These are phyloP conservation scores for Acleris laterana DNA, from an alignment of 2,888 invertebrate genomes.

Conservation along the genomic window DNA sequence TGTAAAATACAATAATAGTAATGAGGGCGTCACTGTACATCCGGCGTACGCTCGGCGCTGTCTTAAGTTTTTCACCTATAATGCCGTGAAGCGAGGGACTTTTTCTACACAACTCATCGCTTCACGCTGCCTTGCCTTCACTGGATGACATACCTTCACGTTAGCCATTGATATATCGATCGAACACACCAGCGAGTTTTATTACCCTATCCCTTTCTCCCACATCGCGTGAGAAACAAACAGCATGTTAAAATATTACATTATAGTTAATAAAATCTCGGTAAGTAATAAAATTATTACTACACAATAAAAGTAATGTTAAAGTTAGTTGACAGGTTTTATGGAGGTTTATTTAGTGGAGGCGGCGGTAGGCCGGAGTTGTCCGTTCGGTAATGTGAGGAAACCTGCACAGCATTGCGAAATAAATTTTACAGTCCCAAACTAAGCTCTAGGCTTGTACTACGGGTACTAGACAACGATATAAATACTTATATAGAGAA, in stretches of 20 bases:
- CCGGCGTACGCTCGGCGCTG: too few relatives aligned
- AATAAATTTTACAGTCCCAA: too few relatives aligned
- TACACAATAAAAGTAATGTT: conserved; percentile 3
- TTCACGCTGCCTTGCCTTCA: not conserved
- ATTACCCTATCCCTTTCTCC: not conserved
- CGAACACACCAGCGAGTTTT: not conserved
- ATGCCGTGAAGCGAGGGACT: not conserved
- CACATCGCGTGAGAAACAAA: not conserved
- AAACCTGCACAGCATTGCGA: too few relatives aligned
- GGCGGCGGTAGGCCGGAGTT: conserved; percentile 3
- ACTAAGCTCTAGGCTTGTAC: too few relatives aligned
- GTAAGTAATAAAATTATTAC: conserved; percentile 3
- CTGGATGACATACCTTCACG: not conserved
- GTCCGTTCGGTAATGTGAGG: too few relatives aligned
- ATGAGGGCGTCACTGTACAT: too few relatives aligned
- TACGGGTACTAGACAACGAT: too few relatives aligned
- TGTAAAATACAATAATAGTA: too few relatives aligned
- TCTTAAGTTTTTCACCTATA: too few relatives aligned
- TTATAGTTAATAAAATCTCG: not conserved
- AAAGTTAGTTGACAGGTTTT: conserved; percentile 9
- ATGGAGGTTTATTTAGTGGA: not conserved
- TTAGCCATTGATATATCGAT: not conserved
- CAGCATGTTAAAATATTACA: not conserved
- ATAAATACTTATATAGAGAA: too few relatives aligned
- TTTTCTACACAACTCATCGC: not conserved